Percentiles rank a stretch among this genome's conserved stretches.
These are phyloP conservation scores for Momotus momota DNA, from an alignment of 2,797 vertebrate genomes.

Conservation along the genomic window DNA sequence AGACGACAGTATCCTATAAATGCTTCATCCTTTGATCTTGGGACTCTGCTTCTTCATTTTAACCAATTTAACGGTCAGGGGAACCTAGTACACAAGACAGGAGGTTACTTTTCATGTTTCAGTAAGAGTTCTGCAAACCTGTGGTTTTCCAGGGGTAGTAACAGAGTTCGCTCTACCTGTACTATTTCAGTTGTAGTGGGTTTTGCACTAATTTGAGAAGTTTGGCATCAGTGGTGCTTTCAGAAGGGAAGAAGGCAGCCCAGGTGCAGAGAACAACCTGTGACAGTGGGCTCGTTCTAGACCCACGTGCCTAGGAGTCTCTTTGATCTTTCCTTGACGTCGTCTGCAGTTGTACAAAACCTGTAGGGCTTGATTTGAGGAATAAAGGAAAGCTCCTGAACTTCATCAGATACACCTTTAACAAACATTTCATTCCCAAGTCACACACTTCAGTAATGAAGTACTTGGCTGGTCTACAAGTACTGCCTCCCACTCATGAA, in stretches of 20 bases:
- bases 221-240: neutral
- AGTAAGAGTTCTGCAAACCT: neutral
- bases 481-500: neutral
- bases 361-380: neutral
- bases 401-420: neutral
- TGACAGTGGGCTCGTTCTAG: neutral
- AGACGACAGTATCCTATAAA: neutral
- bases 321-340: neutral
- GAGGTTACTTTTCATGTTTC: neutral
- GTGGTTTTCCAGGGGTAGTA: neutral
- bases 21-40: neutral
- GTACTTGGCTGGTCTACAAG: slow-evolving; percentile 13
- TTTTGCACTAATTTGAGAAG: neutral
- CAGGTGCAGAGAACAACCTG: neutral
- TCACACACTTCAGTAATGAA: neutral
- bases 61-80: neutral
- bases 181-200: neutral
- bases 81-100: neutral
- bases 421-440: slow-evolving; percentile 6
- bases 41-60: neutral
- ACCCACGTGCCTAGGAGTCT: neutral
- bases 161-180: neutral
- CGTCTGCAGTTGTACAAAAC: neutral
- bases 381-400: neutral
- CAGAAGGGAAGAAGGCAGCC: neutral